These are phyloP conservation scores for Gavialis gangeticus DNA, from an alignment of 2,113 vertebrate species.

Conservation along the genomic window DNA sequence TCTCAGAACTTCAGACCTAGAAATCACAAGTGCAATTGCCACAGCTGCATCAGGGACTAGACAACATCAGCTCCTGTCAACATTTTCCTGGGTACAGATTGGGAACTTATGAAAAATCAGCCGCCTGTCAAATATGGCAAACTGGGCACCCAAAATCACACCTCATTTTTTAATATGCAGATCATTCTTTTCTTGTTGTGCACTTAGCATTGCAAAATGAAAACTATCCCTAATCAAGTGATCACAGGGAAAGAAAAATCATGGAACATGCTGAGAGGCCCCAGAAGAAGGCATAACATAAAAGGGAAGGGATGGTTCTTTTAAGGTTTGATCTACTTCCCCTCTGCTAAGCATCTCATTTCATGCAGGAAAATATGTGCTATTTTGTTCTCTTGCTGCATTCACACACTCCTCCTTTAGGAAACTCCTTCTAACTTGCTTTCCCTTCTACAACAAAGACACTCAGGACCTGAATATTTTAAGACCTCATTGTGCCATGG, in stretches of 20 bases:
- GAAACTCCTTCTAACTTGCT: background rate
- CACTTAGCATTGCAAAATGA: background rate
- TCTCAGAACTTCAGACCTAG: background rate
- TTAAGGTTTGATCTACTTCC: conserved; percentile 11
- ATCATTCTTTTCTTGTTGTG: background rate
- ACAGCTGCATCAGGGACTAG: no score
- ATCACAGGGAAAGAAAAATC: background rate
- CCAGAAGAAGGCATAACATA: background rate
- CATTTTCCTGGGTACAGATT: background rate
- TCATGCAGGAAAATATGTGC: background rate
- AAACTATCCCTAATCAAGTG: background rate
- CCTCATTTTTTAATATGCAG: background rate
- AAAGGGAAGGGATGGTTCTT: background rate
- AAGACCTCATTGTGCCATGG: conserved; percentile 61
- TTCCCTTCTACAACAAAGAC: conserved; percentile 36
- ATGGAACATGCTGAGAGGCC: background rate
- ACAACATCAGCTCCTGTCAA: no score
- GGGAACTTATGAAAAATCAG: background rate
- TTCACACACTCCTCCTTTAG: background rate
- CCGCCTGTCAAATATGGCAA: background rate
- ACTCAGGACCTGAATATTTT: conserved; percentile 75
- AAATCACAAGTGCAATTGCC: background rate
- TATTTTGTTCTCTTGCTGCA: background rate
- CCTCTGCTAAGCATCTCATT: background rate
- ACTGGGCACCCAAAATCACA: background rate